These are phyloP conservation scores for Coptodon rendalli DNA, from an alignment of 2,113 vertebrate genomes.

Conservation along the genomic window DNA sequence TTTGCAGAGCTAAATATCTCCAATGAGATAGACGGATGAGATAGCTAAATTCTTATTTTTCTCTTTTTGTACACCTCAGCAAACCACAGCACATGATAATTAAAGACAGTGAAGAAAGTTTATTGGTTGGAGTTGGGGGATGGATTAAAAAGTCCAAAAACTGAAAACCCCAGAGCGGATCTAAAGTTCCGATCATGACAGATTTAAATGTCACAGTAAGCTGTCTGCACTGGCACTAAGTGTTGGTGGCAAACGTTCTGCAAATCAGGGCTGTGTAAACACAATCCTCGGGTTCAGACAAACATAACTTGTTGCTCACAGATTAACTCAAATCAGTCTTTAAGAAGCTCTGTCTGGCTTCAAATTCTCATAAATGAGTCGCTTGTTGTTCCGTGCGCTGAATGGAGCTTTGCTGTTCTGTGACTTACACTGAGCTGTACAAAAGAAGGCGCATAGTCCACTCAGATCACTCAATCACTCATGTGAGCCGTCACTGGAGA, in stretches of 20 bases:
- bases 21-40: not conserved
- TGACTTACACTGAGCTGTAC: not conserved
- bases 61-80: not conserved
- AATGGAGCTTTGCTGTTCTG: not conserved
- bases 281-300: not conserved
- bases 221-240: not conserved
- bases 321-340: not conserved
- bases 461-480: not conserved
- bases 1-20: not conserved
- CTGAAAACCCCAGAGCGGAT: not conserved
- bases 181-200: not conserved
- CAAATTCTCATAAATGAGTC: not conserved
- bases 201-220: not conserved
- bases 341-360: not conserved
- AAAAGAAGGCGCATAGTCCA: not conserved
- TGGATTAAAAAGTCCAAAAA: not conserved
- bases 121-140: not conserved
- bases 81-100: not conserved
- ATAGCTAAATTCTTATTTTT: not conserved
- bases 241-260: accelerated
- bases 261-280: not conserved
- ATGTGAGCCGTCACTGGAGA: not conserved
- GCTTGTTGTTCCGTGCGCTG: not conserved
- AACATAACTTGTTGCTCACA: not conserved
- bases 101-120: not conserved